Base-by-base conservation (phyloP, 2,797 vertebrate species). In the Stomatorhinus walkeri region DNA sequence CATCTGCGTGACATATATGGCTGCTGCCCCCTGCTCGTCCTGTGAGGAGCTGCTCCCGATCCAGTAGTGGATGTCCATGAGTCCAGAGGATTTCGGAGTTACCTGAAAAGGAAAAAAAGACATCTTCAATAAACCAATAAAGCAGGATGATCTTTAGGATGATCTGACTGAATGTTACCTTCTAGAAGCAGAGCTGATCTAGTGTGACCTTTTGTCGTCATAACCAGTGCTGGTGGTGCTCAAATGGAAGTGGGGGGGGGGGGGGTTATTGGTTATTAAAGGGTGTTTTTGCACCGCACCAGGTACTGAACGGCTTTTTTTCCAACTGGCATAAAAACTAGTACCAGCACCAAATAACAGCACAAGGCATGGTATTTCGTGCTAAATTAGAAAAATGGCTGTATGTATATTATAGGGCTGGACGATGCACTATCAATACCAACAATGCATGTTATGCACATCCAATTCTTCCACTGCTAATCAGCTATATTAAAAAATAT, bases 21-120 rank as follows among this genome's bases (percentile, higher is more conserved):
- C 97, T 0, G 97, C 97, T 0, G 97, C 95, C 0, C 97, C 97
- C 72, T 98, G 97, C 90, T 98, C 97, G 0, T 98, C 97, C 93
- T 96, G 96, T 0, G 97, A 96, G 2, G 97, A 97, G 1, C 93
- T 54, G 12, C 90, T 95, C 3, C 97, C 97, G 0, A 98, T 96
- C 97, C 97, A 98, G 93, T 96, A 98, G 92, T 98, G 97, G 91
- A 98, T 90, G 90, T 98, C 96, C 1, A 92, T 89, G 0, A 94
- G 91, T 56, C 94, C 94, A 0, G 59, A 90, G 0, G 94, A 92
- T 0, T 92, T 93, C 64, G 92, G 94, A 40, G 91, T 95, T 90
- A 89, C 92, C 96, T 96, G 89, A 54, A 49, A 3, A 83, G 51
- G 88, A n/a, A 87, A 49, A 49, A 88, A 10, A 89, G 8, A 36